These are phyloP conservation scores for Hirtodrosophila trivittata DNA, from an alignment of 2,888 invertebrate species.

Conservation along the genomic window DNA sequence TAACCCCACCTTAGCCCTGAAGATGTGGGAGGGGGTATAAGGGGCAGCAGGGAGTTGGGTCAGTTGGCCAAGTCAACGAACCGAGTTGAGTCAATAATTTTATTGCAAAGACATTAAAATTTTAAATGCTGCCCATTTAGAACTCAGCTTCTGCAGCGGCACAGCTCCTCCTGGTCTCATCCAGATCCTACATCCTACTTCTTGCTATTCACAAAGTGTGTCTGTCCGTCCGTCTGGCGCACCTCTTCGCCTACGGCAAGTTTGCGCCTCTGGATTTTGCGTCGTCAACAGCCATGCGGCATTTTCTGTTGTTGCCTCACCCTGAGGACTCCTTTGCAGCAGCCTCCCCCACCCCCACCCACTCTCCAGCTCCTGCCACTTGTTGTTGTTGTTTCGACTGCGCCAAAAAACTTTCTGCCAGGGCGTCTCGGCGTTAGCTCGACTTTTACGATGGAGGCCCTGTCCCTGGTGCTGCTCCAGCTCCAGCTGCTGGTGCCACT, in stretches of 20 bases:
- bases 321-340: not conserved
- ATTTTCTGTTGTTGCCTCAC: slow-evolving; percentile 16
- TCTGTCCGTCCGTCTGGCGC: slow-evolving; percentile 40
- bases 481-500: not conserved
- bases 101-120: slow-evolving; percentile 58
- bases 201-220: slow-evolving; percentile 28
- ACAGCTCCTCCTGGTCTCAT: no score
- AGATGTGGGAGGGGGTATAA: not conserved
- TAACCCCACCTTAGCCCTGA: no score
- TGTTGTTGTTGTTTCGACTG: slow-evolving; percentile 38
- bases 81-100: slow-evolving; percentile 60
- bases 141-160: not conserved
- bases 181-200: slow-evolving; percentile 17
- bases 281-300: slow-evolving; percentile 52
- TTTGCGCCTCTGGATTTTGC: slow-evolving; percentile 55
- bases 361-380: not conserved
- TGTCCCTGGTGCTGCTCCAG: not conserved
- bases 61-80: slow-evolving; percentile 53
- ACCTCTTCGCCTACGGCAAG: slow-evolving; percentile 50
- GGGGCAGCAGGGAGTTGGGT: no score
- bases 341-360: not conserved
- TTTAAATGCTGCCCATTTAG: slow-evolving; percentile 46
- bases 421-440: slow-evolving; percentile 44
- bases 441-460: slow-evolving; percentile 32
- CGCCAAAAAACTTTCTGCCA: slow-evolving; percentile 60